Conservation (phyloP, 2,113 vertebrate genomes). For the Acrocephalus kingi region DNA sequence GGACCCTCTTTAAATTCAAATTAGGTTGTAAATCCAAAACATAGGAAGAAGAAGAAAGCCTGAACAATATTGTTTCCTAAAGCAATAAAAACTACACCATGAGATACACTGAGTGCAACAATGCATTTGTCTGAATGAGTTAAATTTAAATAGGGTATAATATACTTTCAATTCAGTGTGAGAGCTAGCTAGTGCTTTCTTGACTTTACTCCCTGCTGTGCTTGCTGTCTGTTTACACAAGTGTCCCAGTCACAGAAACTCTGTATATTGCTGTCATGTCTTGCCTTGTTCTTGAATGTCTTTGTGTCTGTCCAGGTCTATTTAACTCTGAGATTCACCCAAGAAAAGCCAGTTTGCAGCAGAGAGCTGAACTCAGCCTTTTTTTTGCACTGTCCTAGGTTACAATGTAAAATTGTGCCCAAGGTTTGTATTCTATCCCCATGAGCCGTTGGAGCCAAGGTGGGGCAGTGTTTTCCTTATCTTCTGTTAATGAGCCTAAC, state of each 20-base stretch:
- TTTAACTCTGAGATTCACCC: not conserved
- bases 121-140: not conserved
- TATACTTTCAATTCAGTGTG: not conserved
- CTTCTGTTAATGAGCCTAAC: no score
- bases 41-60: slow-evolving; percentile 39
- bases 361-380: not conserved
- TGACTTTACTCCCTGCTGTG: not conserved
- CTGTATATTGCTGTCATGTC: not conserved
- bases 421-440: no score
- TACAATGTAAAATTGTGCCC: no score
- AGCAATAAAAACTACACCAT: slow-evolving; percentile 30
- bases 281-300: not conserved
- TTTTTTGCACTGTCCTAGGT: not conserved
- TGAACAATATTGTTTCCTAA: slow-evolving; percentile 51
- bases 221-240: not conserved
- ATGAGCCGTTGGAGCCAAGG: no score
- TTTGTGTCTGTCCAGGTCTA: not conserved
- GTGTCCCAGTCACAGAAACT: not conserved
- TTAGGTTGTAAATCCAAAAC: slow-evolving; percentile 18
- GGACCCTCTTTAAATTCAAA: slow-evolving; percentile 34
- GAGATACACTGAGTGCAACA: not conserved
- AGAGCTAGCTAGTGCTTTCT: not conserved
- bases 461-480: no score
- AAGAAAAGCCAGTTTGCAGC: not conserved
- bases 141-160: not conserved